phyloP scores from a whole-genome alignment of 2,888 invertebrate species.

The Xylota sylvarum region DNA sequence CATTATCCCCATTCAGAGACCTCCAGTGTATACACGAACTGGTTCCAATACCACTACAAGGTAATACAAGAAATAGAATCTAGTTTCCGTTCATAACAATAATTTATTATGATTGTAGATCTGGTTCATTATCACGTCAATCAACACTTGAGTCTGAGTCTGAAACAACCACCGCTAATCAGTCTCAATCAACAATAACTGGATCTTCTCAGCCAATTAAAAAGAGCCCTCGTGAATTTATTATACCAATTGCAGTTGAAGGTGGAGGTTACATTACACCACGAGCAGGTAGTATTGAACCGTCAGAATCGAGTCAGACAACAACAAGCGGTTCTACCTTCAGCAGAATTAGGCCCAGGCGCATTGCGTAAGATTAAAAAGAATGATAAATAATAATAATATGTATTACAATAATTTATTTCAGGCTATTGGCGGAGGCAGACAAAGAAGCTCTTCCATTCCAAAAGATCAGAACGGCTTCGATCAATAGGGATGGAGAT shows the following conservation, averaged over 20 bases:
- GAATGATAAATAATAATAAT: background rate
- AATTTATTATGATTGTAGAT: conserved; percentile 77
- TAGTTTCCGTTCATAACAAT: background rate
- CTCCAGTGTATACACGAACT: conserved; percentile 82
- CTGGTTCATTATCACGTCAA: conserved; percentile 85
- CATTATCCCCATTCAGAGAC: conserved; percentile 89
- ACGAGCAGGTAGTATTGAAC: conserved; percentile 90
- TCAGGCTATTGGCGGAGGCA: conserved; percentile 88
- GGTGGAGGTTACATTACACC: conserved; percentile 91
- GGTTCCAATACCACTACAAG: conserved; percentile 83
- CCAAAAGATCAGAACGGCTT: conserved; percentile 86
- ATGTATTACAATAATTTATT: conserved; percentile 70
- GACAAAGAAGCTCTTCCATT: conserved; percentile 89
- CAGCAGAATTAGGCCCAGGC: conserved; percentile 86
- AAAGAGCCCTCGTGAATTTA: conserved; percentile 95
- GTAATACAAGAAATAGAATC: conserved; percentile 72
- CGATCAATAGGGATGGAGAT: conserved; percentile 87
- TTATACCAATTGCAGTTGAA: conserved; percentile 97
- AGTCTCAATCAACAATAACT: conserved; percentile 87
- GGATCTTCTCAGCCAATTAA: conserved; percentile 89
- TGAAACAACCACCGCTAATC: conserved; percentile 85
- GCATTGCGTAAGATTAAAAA: conserved; percentile 87
- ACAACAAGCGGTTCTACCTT: conserved; percentile 86
- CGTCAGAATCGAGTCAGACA: conserved; percentile 88
- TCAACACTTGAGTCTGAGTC: conserved; percentile 91